phyloP scores from a whole-genome alignment of 2,888 invertebrate species.

The Rhyacophila evoluta region DNA sequence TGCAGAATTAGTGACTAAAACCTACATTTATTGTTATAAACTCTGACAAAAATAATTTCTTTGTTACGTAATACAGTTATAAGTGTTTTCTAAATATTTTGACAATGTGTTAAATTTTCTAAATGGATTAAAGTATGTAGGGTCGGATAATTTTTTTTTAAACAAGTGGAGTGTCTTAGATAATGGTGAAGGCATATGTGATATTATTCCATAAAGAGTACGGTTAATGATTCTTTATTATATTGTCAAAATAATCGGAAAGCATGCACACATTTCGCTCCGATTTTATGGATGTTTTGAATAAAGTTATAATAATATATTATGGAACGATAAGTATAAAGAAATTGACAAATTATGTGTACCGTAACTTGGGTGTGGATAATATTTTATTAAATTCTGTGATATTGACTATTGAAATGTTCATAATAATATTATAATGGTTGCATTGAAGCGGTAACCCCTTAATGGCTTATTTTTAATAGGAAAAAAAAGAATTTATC shows the following conservation, averaged over 20 bases:
- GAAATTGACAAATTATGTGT: conserved; percentile 23
- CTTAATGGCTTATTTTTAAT: conserved; percentile 16
- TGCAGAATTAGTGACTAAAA: too few species aligned
- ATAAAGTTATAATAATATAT: not conserved
- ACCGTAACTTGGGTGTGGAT: conserved; percentile 32
- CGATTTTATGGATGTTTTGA: not conserved
- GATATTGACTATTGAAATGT: conserved; percentile 49
- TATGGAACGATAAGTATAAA: not conserved
- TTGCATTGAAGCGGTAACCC: conserved; percentile 30
- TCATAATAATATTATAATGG: conserved; percentile 33
- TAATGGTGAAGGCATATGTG: not conserved
- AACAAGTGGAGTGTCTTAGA: not conserved
- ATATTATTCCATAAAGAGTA: not conserved
- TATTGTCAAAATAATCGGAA: not conserved
- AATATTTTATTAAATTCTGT: conserved; percentile 53
- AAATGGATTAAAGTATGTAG: not conserved
- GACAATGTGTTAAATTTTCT: not conserved
- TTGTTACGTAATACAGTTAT: not conserved
- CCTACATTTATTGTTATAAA: too few species aligned
- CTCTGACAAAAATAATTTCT: not conserved
- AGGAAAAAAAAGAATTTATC: conserved; percentile 20
- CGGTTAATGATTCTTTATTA: not conserved
- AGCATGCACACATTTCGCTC: not conserved
- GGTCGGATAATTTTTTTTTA: not conserved
- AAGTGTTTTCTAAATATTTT: not conserved